Percentiles rank a stretch among this genome's conserved stretches.
phyloP scores from a whole-genome alignment of 1,140 invertebrate genomes.

The Ostrea denselamellosa region DNA sequence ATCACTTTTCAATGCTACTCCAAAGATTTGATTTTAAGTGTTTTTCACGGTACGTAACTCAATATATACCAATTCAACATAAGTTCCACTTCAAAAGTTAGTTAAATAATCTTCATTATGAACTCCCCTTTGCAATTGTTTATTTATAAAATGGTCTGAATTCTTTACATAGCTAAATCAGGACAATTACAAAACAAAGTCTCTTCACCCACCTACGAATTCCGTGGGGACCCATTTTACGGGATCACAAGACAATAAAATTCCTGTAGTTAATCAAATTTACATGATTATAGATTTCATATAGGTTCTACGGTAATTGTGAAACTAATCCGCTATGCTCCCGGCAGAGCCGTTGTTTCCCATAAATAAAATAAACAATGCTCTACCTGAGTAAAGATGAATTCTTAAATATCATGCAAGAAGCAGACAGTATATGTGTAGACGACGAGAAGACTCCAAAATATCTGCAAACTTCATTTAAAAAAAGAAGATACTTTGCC shows the following conservation, averaged over 20 bases:
- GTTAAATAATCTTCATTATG: background rate
- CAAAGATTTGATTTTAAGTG: no score
- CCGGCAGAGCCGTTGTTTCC: background rate
- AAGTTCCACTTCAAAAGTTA: no score
- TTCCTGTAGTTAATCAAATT: background rate
- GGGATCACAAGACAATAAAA: background rate
- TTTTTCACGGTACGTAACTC: no score
- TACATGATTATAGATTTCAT: constrained; percentile 10
- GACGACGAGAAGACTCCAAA: no score
- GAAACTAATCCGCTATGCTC: background rate
- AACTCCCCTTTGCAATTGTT: background rate
- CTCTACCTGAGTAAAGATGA: background rate
- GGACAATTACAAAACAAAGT: background rate
- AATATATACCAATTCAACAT: no score
- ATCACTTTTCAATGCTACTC: no score
- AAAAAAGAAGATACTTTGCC: no score
- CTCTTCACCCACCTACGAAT: background rate
- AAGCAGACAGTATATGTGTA: no score
- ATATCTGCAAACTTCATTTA: no score
- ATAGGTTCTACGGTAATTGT: background rate
- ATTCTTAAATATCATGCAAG: no score
- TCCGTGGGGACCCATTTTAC: background rate
- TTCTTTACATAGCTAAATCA: background rate
- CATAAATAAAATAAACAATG: background rate
- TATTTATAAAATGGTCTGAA: no score